Conservation (phyloP, 2,797 vertebrate genomes). For the Sphaeramia orbicularis region DNA sequence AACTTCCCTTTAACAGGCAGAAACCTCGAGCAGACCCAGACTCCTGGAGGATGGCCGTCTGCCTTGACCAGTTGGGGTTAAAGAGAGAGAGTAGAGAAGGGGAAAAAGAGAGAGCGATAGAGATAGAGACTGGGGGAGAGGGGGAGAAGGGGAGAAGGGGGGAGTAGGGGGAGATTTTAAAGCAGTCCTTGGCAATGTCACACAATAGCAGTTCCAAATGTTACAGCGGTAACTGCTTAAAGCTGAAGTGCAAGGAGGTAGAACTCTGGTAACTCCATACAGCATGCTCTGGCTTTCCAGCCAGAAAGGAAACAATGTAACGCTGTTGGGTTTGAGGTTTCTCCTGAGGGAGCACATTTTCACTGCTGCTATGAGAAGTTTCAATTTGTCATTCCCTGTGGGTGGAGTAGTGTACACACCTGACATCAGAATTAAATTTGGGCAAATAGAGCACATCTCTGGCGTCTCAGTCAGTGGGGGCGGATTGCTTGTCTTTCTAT, state of each 20-base stretch:
- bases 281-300: conserved; percentile 31
- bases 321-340: conserved; percentile 32
- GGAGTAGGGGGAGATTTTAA: no score
- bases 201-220: conserved; percentile 43
- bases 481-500: conserved; percentile 14
- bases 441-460: conserved; percentile 66
- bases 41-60: no score
- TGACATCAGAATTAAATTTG: conserved; percentile 73
- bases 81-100: no score
- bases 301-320: conserved; percentile 57
- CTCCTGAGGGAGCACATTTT: conserved; percentile 46
- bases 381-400: conserved; percentile 68
- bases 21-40: no score
- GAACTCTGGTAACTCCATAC: conserved; percentile 40
- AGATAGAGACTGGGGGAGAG: no score
- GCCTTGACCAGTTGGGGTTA: no score
- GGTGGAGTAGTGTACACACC: conserved; percentile 63
- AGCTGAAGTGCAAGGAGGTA: conserved; percentile 33
- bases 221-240: conserved; percentile 17
- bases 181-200: conserved; percentile 70
- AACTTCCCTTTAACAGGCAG: no score
- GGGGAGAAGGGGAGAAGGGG: no score
- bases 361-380: conserved; percentile 52
- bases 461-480: conserved; percentile 18
- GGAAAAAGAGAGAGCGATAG: no score